phyloP scores from a whole-genome alignment of 2,113 vertebrate genomes.

The Motacilla tschutschensis region DNA sequence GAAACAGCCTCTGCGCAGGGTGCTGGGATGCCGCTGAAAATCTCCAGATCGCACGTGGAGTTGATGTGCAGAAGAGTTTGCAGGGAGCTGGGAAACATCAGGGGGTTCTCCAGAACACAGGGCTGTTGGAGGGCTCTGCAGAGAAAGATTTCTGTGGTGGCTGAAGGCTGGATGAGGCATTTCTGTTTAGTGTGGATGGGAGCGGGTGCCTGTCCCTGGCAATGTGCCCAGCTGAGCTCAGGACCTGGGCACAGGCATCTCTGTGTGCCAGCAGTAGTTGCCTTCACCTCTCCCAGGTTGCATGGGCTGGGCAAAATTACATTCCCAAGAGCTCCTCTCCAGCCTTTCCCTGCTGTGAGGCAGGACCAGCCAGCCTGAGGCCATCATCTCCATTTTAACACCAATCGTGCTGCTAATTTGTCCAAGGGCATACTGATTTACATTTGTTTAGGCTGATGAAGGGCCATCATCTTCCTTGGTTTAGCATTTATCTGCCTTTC shows the following conservation, averaged over 20 bases:
- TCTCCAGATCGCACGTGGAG: background rate
- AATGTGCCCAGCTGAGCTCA: background rate
- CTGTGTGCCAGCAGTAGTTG: background rate
- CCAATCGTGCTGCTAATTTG: background rate
- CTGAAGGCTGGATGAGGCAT: background rate
- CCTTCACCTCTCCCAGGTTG: background rate
- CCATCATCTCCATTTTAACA: background rate
- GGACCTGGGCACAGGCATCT: background rate
- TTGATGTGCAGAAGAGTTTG: background rate
- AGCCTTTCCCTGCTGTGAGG: background rate
- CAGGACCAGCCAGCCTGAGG: background rate
- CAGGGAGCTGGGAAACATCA: background rate
- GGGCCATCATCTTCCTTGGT: constrained; percentile 16
- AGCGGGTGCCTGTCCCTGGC: background rate
- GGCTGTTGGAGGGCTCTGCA: background rate
- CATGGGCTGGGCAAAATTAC: background rate
- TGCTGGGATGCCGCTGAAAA: background rate
- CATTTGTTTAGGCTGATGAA: constrained; percentile 53
- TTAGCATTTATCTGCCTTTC: constrained; percentile 17
- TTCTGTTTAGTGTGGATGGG: background rate
- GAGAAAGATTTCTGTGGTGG: background rate
- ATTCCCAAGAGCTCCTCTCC: background rate
- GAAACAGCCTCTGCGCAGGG: background rate
- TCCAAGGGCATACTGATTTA: background rate
- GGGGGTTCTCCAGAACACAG: background rate